A percentile compares a stretch with the other conserved stretches of the same genome.
phyloP scores from a whole-genome alignment of 2,113 vertebrate species.

The Nibea coibor region DNA sequence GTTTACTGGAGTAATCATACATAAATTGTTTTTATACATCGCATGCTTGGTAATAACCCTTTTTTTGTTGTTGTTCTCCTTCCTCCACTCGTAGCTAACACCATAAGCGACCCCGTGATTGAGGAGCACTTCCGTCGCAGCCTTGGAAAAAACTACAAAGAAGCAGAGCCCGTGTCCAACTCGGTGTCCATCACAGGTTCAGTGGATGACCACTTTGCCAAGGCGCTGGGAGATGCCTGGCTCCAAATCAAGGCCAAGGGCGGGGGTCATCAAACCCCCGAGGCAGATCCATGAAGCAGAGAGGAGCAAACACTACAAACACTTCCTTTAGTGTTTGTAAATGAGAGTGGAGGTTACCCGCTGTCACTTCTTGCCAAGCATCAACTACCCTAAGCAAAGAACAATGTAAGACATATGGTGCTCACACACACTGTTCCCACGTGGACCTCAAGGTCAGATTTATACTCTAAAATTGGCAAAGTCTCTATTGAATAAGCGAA shows the following conservation, averaged over 20 bases:
- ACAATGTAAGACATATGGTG: conserved; percentile 79
- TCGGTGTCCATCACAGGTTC: conserved; percentile 98
- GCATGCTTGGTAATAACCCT: not conserved
- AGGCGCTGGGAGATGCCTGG: conserved; percentile 97
- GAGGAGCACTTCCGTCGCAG: conserved; percentile 99
- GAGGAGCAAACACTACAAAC: conserved; percentile 66
- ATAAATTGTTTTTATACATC: not conserved
- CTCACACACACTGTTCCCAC: conserved; percentile 43
- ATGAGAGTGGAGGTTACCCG: conserved; percentile 60
- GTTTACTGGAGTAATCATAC: not conserved
- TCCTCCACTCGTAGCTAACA: conserved; percentile 67
- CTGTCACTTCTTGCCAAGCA: conserved; percentile 76
- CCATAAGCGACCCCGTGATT: conserved; percentile 94
- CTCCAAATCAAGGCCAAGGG: conserved; percentile 97
- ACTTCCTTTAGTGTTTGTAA: conserved; percentile 89
- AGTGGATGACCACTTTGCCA: conserved; percentile 98
- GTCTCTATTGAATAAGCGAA: conserved; percentile 5
- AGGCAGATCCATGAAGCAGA: conserved; percentile 82
- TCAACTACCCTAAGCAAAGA: conserved; percentile 84
- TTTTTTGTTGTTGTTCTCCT: conserved; percentile 15
- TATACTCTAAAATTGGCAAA: conserved; percentile 31
- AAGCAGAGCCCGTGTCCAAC: conserved; percentile 92
- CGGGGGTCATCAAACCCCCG: conserved; percentile 67
- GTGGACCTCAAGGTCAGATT: conserved; percentile 64
- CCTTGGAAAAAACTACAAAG: conserved; percentile 97